phyloP scores from a whole-genome alignment of 1,140 invertebrate species.

The Anastrepha ludens region DNA sequence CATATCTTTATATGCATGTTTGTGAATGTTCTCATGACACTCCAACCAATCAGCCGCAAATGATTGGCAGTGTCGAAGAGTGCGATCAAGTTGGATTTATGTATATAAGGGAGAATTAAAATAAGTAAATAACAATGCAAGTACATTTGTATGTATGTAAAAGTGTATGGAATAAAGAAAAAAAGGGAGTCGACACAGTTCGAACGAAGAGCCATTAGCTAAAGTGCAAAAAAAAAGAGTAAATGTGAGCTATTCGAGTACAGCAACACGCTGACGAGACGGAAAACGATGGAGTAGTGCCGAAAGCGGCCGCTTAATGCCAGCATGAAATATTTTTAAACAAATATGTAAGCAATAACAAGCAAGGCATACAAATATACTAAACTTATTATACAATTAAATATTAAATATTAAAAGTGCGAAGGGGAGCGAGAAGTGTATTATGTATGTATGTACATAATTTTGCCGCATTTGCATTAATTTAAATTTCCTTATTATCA shows the following conservation, averaged over 20 bases:
- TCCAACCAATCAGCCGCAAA: not conserved
- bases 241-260: not conserved
- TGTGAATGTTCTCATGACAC: not conserved
- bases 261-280: not conserved
- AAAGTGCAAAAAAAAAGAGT: not conserved
- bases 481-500: not conserved
- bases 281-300: not conserved
- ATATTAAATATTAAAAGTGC: not conserved
- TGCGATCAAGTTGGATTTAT: not conserved
- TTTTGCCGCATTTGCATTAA: not conserved
- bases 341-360: not conserved
- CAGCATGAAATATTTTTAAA: no score
- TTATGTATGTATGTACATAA: not conserved
- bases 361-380: not conserved
- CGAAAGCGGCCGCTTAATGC: no score
- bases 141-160: not conserved
- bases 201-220: not conserved
- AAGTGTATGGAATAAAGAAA: not conserved
- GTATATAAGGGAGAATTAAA: not conserved
- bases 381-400: slow-evolving; percentile 13
- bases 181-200: not conserved
- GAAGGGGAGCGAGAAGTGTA: not conserved
- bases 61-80: slow-evolving; percentile 15
- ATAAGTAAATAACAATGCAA: not conserved
- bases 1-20: not conserved